Evolutionary conservation across 2,888 invertebrate species (phyloP).

Genomic region (Temnothorax ravouxi): DNA sequence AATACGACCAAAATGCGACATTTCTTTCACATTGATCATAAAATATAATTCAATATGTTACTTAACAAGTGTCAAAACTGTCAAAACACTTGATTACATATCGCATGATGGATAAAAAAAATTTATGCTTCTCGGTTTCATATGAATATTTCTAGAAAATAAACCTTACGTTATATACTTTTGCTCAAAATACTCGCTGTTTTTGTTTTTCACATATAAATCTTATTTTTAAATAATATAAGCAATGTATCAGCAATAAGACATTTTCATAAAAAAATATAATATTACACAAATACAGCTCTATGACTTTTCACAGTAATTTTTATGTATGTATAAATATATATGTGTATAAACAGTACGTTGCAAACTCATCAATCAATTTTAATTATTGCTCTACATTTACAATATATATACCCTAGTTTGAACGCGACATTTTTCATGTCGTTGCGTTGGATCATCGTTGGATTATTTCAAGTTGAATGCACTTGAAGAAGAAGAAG

Average conservation of each 20-base stretch:
- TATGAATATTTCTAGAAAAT: not conserved
- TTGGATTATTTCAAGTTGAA: constrained; percentile 5
- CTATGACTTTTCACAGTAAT: not conserved
- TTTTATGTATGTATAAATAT: not conserved
- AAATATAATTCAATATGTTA: not conserved
- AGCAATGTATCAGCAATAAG: not conserved
- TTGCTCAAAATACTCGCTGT: not conserved
- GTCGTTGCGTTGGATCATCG: not conserved
- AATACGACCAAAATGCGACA: not conserved
- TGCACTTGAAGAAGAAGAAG: not conserved
- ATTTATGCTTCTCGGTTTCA: not conserved
- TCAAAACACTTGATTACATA: not conserved
- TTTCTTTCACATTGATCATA: not conserved
- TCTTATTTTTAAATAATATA: not conserved
- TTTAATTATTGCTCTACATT: constrained; percentile 13
- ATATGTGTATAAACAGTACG: constrained; percentile 2
- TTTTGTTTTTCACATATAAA: not conserved
- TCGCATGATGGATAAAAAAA: not conserved
- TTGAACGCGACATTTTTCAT: constrained; percentile 32
- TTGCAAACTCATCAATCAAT: constrained; percentile 32
- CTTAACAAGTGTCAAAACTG: not conserved
- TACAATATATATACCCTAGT: not conserved
- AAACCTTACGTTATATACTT: not conserved
- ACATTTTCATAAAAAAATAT: not conserved
- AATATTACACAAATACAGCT: not conserved